These are phyloP conservation scores for Cossypha caffra DNA, from an alignment of 2,797 vertebrate species.

Conservation along the genomic window DNA sequence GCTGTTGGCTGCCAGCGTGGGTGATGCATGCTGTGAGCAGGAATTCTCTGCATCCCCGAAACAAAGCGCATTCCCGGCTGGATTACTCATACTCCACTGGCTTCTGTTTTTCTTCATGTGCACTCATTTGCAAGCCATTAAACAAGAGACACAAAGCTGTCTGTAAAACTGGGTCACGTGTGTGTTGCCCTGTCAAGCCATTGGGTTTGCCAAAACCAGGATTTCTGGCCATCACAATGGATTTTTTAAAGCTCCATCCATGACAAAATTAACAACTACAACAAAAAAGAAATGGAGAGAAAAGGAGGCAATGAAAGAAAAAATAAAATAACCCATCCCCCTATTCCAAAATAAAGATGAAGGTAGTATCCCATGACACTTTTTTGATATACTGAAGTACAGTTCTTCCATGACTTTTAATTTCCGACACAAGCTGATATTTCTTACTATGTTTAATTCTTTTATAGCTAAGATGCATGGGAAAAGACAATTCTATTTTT, in stretches of 20 bases:
- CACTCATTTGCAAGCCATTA: conserved; percentile 36
- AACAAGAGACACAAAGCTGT: conserved; percentile 18
- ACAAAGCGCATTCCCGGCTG: neutral
- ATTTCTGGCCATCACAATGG: neutral
- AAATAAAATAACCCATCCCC: neutral
- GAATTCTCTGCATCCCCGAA: neutral
- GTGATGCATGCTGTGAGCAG: neutral
- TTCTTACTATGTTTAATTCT: neutral
- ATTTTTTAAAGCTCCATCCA: neutral
- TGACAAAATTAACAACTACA: neutral
- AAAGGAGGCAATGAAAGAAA: fast-evolving
- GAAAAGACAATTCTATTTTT: neutral
- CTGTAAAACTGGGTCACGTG: conserved; percentile 19
- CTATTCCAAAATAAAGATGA: neutral
- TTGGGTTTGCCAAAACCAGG: neutral
- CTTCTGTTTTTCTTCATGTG: conserved; percentile 38
- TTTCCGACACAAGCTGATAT: neutral
- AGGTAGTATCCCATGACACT: neutral
- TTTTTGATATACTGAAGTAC: neutral
- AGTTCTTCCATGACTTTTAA: neutral
- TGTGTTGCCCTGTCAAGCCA: neutral
- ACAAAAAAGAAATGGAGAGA: fast-evolving
- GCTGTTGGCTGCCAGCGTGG: neutral
- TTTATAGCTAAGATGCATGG: neutral
- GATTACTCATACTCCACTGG: conserved; percentile 47